A percentile compares a stretch with the other conserved stretches of the same genome.
phyloP scores from a whole-genome alignment of 2,888 invertebrate genomes.

The Hydrotaea diabolus region DNA sequence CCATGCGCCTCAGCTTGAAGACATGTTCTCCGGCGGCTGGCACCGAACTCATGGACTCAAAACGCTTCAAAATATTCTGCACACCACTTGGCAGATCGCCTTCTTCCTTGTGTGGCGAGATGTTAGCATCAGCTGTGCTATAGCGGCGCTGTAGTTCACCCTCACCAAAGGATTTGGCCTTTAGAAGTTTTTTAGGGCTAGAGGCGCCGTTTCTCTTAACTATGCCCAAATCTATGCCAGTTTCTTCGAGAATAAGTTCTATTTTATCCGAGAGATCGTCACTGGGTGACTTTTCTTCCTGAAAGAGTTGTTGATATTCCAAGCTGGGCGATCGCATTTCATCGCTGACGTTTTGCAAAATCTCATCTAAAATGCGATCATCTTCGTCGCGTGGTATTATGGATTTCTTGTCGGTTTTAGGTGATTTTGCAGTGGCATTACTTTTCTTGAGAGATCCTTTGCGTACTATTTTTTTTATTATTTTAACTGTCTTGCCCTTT shows the following conservation, averaged over 20 bases:
- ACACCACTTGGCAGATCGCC: conserved; percentile 73
- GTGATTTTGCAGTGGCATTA: conserved; percentile 68
- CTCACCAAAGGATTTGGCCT: conserved; percentile 77
- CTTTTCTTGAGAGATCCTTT: conserved; percentile 76
- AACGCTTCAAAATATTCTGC: conserved; percentile 77
- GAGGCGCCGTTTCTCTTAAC: conserved; percentile 49
- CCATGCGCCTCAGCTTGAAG: conserved; percentile 76
- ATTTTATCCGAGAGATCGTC: conserved; percentile 79
- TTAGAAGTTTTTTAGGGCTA: conserved; percentile 71
- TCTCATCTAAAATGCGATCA: conserved; percentile 78
- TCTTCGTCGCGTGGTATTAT: conserved; percentile 73
- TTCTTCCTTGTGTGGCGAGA: conserved; percentile 65
- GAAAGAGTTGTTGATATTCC: conserved; percentile 79
- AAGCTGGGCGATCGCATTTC: conserved; percentile 77
- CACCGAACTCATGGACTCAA: conserved; percentile 78
- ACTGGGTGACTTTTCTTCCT: conserved; percentile 79
- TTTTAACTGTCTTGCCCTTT: conserved; percentile 75
- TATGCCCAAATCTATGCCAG: conserved; percentile 76
- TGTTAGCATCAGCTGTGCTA: conserved; percentile 16
- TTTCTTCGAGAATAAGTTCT: conserved; percentile 77
- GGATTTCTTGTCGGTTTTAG: conserved; percentile 57
- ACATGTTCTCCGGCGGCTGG: conserved; percentile 72
- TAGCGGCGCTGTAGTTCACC: conserved; percentile 70
- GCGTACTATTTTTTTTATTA: conserved; percentile 76
- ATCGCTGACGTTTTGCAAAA: conserved; percentile 72